A percentile compares a stretch with the other conserved stretches of the same genome.
Conservation (phyloP, 35 echinoderm and acorn worm species). For the Apostichopus japonicus region DNA sequence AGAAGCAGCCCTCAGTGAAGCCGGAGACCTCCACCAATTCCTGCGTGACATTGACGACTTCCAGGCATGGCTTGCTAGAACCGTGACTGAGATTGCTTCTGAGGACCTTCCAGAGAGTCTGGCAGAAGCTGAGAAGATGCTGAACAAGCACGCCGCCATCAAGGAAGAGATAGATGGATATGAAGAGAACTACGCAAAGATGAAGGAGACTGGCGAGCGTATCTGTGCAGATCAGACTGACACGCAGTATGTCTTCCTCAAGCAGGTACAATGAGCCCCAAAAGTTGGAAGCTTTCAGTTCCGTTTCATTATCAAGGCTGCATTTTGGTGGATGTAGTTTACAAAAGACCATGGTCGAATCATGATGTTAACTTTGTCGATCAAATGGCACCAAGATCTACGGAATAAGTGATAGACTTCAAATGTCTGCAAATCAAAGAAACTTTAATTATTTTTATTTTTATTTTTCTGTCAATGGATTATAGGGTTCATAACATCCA, state of each 20-base stretch:
- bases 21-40: slow-evolving; percentile 98
- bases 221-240: slow-evolving; percentile 98
- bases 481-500: too few species aligned
- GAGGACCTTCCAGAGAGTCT: slow-evolving; percentile 96
- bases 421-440: too few species aligned
- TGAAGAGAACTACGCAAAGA: slow-evolving; percentile 97
- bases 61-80: slow-evolving; percentile 97
- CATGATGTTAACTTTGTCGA: too few species aligned
- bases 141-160: slow-evolving; percentile 98
- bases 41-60: slow-evolving; percentile 98
- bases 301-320: too few species aligned
- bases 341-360: too few species aligned
- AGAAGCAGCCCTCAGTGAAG: slow-evolving; percentile 93
- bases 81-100: slow-evolving; percentile 93
- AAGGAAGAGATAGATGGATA: slow-evolving; percentile 99
- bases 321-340: too few species aligned
- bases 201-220: slow-evolving; percentile 94
- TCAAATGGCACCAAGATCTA: too few species aligned
- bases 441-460: too few species aligned
- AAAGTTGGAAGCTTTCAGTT: too few species aligned
- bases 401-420: too few species aligned
- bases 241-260: slow-evolving; percentile 99
- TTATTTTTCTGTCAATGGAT: too few species aligned
- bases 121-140: slow-evolving; percentile 93
- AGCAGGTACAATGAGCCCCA: slow-evolving; percentile 69